These are phyloP conservation scores for Linyphia triangularis DNA, from an alignment of 2,888 invertebrate species.

Conservation along the genomic window DNA sequence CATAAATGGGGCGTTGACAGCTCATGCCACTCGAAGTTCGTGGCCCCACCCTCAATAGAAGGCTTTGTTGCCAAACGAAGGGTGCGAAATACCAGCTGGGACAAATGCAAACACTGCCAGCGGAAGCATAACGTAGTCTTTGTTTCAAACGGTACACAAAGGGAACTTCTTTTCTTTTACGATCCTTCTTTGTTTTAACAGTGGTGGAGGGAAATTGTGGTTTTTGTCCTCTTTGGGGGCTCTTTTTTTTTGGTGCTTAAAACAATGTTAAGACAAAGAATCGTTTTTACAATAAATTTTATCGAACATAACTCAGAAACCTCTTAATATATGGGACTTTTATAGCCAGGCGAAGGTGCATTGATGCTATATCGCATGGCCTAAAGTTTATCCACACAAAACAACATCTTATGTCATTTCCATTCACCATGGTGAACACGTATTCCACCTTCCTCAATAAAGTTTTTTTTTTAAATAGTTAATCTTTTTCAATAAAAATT, in stretches of 20 bases:
- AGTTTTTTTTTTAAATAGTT: too few species aligned
- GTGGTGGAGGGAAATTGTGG: background rate
- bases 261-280: background rate
- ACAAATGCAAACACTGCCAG: constrained; percentile 63
- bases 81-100: constrained; percentile 74
- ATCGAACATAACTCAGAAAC: background rate
- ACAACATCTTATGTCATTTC: too few species aligned
- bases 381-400: too few species aligned
- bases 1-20: constrained; percentile 70
- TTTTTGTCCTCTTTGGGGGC: background rate
- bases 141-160: constrained; percentile 47
- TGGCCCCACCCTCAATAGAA: constrained; percentile 64
- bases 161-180: constrained; percentile 15
- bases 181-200: background rate
- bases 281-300: constrained; percentile 13
- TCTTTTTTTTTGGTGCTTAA: constrained; percentile 31
- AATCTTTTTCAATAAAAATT: too few species aligned
- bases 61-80: constrained; percentile 66
- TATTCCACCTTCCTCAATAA: too few species aligned
- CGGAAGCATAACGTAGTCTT: constrained; percentile 41
- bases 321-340: background rate
- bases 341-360: background rate
- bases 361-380: background rate
- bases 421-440: too few species aligned
- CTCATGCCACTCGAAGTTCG: constrained; percentile 25